These are phyloP conservation scores for Schizopygopsis pylzovi DNA, from an alignment of 2,797 vertebrate species.

Conservation along the genomic window DNA sequence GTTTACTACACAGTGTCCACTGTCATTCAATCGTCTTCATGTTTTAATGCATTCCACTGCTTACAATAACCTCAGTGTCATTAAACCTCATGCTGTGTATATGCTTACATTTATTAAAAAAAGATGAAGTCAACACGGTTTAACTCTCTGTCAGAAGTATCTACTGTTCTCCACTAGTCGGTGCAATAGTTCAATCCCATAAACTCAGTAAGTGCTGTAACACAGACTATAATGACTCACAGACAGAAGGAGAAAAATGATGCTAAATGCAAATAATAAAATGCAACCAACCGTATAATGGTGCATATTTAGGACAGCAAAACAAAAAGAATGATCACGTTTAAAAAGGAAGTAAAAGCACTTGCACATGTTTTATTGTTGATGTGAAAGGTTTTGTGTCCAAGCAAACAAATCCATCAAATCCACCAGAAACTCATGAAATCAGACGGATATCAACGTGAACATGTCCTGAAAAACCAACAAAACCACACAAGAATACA, in stretches of 20 bases:
- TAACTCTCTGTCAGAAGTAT: background rate
- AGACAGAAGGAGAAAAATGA: background rate
- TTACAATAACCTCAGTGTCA: background rate
- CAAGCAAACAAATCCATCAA: background rate
- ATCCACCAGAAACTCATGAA: background rate
- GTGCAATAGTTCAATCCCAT: background rate
- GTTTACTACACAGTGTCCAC: background rate
- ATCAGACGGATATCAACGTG: background rate
- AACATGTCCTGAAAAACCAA: slow-evolving; percentile 8
- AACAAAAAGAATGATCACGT: background rate
- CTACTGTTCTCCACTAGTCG: slow-evolving; percentile 34
- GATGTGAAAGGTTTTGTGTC: background rate
- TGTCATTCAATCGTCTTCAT: background rate
- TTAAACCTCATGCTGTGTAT: background rate
- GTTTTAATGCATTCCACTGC: background rate
- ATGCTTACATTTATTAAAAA: background rate
- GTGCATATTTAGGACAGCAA: background rate
- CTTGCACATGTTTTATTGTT: background rate
- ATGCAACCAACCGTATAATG: background rate
- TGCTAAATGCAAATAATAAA: slow-evolving; percentile 4
- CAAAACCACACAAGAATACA: background rate
- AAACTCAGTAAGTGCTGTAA: background rate
- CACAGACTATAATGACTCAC: background rate
- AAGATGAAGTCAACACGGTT: background rate
- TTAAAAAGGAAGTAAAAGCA: background rate